Base-by-base conservation (phyloP, 2,797 vertebrate species). In the Luscinia megarhynchos region DNA sequence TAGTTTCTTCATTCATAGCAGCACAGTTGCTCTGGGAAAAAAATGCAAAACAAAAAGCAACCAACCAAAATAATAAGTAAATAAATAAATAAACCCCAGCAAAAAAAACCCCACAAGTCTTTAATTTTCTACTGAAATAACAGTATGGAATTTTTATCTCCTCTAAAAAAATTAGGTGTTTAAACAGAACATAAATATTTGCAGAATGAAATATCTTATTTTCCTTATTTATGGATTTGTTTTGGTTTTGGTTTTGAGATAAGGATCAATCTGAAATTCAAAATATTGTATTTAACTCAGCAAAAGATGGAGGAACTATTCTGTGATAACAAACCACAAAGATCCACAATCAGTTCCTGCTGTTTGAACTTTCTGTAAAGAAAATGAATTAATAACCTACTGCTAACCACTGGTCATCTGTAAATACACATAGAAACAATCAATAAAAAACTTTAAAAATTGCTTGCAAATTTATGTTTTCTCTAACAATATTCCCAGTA, bases 81-180 rank as follows among this genome's bases (percentile, higher is more conserved):
- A 19, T 20, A 10, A 73, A 34, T 12, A 55, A 38, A 34, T 16
- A 32, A 51, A 10, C 3, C 3, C 6, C 15, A 38, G 16, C 3
- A 13, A 58, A 29, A 29, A 59, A 51, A 45, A 17, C 1, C 0
- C 1, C 4, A 9, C 1, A 34, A 32, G 1, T 11, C 1, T 55
- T 34, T 61, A 4, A 19, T 69, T 87, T 83, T 48, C 21, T 59
- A 30, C 17, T 77, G 19, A 74, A 74, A 70, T 38, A 53, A 17
- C 8, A 43, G 12, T 75, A 48, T 36, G 2, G 4, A 23, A 54
- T 78, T 54, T 67, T 7, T 80, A 43, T 21, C 5, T 34, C 8
- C 26, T 87, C 36, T 12, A 22, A 69, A 87, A 84, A 84, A 36
- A 21, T 1, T 45, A 1, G 1, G 0, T 66, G 9, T 19, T 72